Base-by-base conservation (phyloP, 2,888 invertebrate genomes). In the Empis stercorea region DNA sequence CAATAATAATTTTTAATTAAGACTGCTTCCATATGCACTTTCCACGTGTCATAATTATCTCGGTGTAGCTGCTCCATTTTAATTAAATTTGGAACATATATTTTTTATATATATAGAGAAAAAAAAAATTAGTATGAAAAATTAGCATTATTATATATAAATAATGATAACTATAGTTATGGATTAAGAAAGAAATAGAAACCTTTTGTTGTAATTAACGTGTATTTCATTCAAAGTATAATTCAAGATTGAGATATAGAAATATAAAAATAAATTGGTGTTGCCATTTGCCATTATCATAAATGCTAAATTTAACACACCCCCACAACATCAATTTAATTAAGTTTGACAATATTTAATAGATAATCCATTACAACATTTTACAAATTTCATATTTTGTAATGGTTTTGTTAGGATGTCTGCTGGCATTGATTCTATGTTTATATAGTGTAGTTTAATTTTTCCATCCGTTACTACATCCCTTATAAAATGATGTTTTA, bases 11-110 rank as follows among this genome's bases (percentile, higher is more conserved):
- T 41, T 14, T 46, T 46, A 16, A 32, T 42, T 32, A 46, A 9
- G 9, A 46, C 17, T 3, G 46, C 14, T 30, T 46, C 42, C 30
- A 36, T 30, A 13, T 43, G 45, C 9, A 40, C 30, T 13, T 45
- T 45, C 40, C 45, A 40, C 5, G 32, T 40, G 6, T 40, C 45
- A 15, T 17, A 40, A 10, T 45, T 45, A 2, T 45, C 45, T 3
- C 32, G n/a, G n/a, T n/a, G n/a, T n/a, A 32, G 32, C 32, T 3
- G 32, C 3, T 32, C 32, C 3, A 32, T 32, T 34, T n/a, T 34
- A 27, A 27, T n/a, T n/a, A n/a, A 7, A 6, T 9, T 27, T 27
- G 5, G 23, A 7, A 27, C 7, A 20, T 3, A 3, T 5, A 20
- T 20, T n/a, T n/a, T n/a, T n/a, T n/a, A n/a, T n/a, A n/a, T n/a